Evolutionary conservation across 2,888 invertebrate species (phyloP), one percentile per base, ranked within the genome.

Genomic region (Leptopilina myrica): DNA sequence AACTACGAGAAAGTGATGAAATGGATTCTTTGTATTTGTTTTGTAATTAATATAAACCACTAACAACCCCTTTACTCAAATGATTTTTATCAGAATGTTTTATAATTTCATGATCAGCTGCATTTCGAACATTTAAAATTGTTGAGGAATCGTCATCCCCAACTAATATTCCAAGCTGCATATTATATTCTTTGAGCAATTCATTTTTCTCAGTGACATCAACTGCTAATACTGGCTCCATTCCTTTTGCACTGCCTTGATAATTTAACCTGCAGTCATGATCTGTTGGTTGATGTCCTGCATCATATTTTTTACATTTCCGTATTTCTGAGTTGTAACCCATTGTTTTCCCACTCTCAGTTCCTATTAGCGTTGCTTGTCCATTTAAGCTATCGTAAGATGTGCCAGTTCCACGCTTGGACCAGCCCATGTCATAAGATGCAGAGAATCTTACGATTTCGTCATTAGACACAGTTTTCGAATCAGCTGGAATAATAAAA

Each of bases 201-300:
- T 33, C 15, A 26, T 76, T 76, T 26, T 77, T 56, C 0, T 66
- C 65, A 11, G 46, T 76, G 14, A 83, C 11, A 5, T 62, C 5
- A 46, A 76, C 82, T 46, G 78, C 78, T n/a, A 76, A 59, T 62
- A 56, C 33, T 20, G 80, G 56, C 20, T 85, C 84, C 84, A 84
- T 84, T 2, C 81, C 81, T 49, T 83, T 81, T 3, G 83, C 80
- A 59, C 75, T 78, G 15, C 79, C 81, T 6, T 76, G 40, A 33
- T 80, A 84, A 69, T 84, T 85, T 11, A 79, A 20, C 11, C 83
- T 75, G 73, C 84, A 84, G 67, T 84, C 83, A 53, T 85, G 83
- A 59, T 66, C 20, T 62, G 76, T 56, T 53, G 76, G 73, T 26
- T 56, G 1, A 7, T 77, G 64, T 4, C 82, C 81, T 2, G 40